These are phyloP conservation scores for Spodoptera picta DNA, from an alignment of 2,888 invertebrate species.

Conservation along the genomic window DNA sequence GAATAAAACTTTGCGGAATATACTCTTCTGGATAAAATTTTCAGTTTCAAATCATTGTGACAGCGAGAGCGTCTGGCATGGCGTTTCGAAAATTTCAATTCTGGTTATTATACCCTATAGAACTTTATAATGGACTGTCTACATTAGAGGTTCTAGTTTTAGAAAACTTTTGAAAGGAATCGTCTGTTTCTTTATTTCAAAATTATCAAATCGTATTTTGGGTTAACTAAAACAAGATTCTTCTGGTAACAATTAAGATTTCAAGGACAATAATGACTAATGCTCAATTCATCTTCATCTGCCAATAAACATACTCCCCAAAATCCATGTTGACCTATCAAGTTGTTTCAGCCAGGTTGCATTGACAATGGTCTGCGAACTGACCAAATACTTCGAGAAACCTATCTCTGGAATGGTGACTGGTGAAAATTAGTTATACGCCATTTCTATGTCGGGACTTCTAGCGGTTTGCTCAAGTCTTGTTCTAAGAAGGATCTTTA, in stretches of 20 bases:
- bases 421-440: constrained; percentile 30
- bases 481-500: constrained; percentile 51
- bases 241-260: not conserved
- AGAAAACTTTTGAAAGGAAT: not conserved
- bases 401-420: constrained; percentile 9
- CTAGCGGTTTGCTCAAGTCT: constrained; percentile 43
- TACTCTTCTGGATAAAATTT: constrained; percentile 55
- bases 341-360: constrained; percentile 22
- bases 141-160: constrained; percentile 17
- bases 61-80: constrained; percentile 37
- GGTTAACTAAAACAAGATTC: too few species aligned
- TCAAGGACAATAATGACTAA: too few species aligned
- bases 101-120: constrained; percentile 22
- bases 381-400: constrained; percentile 22
- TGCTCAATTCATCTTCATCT: not conserved
- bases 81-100: constrained; percentile 49
- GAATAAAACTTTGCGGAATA: constrained; percentile 58
- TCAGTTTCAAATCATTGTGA: constrained; percentile 59
- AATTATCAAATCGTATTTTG: too few species aligned
- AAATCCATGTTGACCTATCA: not conserved
- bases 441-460: constrained; percentile 14
- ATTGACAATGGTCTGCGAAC: constrained; percentile 26
- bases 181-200: not conserved
- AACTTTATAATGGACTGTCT: constrained; percentile 36
- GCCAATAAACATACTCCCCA: not conserved